phyloP scores from a whole-genome alignment of 2,797 vertebrate species.

The Ammospiza maritima region DNA sequence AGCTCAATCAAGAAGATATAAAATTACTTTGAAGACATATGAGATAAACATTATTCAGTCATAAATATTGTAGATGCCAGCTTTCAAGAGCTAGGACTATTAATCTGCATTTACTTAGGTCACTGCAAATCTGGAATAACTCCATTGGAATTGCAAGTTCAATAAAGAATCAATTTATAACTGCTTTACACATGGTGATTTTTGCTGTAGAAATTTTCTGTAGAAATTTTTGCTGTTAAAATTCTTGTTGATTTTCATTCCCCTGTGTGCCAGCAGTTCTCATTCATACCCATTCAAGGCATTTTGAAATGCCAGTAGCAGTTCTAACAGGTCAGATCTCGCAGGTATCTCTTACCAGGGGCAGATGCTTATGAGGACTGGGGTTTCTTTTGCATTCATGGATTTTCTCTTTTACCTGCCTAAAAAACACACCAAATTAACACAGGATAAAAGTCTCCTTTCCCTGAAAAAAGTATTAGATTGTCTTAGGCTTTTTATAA shows the following conservation, averaged over 20 bases:
- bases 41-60: neutral
- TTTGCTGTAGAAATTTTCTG: neutral
- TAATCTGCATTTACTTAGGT: neutral
- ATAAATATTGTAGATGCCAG: neutral
- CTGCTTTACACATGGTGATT: neutral
- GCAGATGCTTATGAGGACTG: neutral
- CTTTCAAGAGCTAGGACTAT: neutral
- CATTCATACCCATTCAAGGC: neutral
- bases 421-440: neutral
- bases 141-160: neutral
- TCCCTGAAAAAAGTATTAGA: neutral
- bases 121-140: neutral
- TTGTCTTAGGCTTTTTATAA: neutral
- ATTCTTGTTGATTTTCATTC: neutral
- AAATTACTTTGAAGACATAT: neutral
- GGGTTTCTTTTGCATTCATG: neutral
- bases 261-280: neutral
- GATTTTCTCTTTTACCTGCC: neutral
- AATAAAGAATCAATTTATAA: neutral
- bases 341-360: neutral
- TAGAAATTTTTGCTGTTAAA: slow-evolving; percentile 11
- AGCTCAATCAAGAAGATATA: neutral
- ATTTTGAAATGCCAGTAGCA: neutral
- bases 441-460: neutral
- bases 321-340: neutral